Percentiles rank a stretch among this genome's conserved stretches.
These are phyloP conservation scores for Drosophila nigricruria DNA, from an alignment of 2,888 invertebrate species.

Conservation along the genomic window DNA sequence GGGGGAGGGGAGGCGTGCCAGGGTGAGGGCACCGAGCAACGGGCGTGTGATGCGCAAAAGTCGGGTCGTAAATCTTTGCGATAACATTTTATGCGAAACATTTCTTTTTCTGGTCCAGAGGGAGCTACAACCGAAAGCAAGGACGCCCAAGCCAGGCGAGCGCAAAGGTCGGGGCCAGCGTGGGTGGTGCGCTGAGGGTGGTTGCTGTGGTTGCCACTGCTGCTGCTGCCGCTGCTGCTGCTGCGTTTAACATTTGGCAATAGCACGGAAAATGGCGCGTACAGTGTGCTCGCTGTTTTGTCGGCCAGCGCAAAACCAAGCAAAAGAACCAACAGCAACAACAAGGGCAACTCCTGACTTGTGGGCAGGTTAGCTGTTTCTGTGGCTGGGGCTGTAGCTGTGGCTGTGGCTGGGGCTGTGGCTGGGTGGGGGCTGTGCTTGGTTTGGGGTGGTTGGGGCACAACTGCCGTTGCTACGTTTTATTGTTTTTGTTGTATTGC, in stretches of 20 bases:
- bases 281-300: slow-evolving; percentile 76
- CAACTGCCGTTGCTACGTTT: slow-evolving; percentile 65
- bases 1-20: background rate
- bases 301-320: slow-evolving; percentile 37
- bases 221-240: slow-evolving; percentile 20
- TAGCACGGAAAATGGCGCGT: slow-evolving; percentile 80
- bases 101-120: slow-evolving; percentile 83
- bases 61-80: slow-evolving; percentile 86
- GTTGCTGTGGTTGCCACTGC: slow-evolving; percentile 60
- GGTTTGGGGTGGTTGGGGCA: slow-evolving; percentile 10
- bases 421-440: slow-evolving; percentile 9
- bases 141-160: slow-evolving; percentile 58
- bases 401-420: background rate
- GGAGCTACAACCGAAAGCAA: slow-evolving; percentile 65
- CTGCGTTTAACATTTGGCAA: slow-evolving; percentile 75
- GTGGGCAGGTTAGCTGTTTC: slow-evolving; percentile 63
- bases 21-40: slow-evolving; percentile 4
- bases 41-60: slow-evolving; percentile 85
- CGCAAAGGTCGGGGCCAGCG: slow-evolving; percentile 23
- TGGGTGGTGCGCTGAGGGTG: slow-evolving; percentile 41
- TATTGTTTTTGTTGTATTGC: slow-evolving; percentile 81
- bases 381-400: background rate
- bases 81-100: slow-evolving; percentile 86
- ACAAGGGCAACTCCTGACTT: slow-evolving; percentile 58
- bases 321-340: slow-evolving; percentile 37